phyloP scores from a whole-genome alignment of 2,113 vertebrate species.

The Podilymbus podiceps region DNA sequence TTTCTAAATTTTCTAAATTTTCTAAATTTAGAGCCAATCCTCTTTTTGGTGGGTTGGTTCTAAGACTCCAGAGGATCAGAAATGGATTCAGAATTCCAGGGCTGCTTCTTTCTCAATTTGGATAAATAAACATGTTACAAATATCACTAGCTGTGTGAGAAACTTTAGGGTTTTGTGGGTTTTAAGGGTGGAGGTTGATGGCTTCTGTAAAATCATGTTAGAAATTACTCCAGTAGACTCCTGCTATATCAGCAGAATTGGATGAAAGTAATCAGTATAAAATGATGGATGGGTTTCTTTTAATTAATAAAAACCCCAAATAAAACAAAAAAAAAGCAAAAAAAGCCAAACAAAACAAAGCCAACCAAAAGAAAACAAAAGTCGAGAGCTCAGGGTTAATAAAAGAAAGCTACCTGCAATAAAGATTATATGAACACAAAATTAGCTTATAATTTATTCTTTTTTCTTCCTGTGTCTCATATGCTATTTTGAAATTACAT shows the following conservation, averaged over 20 bases:
- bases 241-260: not conserved
- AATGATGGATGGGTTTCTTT: not conserved
- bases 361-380: not conserved
- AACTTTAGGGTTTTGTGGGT: not conserved
- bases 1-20: too few relatives aligned
- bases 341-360: not conserved
- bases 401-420: not conserved
- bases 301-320: not conserved
- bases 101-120: not conserved
- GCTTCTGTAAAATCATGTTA: not conserved
- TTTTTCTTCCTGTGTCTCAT: not conserved
- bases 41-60: not conserved
- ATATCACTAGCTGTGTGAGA: not conserved
- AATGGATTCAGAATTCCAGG: not conserved
- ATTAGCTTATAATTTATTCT: not conserved
- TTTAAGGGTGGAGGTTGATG: not conserved
- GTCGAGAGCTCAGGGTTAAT: not conserved
- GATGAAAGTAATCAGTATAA: slow-evolving; percentile 16
- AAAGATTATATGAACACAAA: not conserved
- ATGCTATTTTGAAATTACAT: not conserved
- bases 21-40: not conserved
- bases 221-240: slow-evolving; percentile 1
- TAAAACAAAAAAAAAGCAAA: not conserved
- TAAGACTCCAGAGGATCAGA: not conserved
- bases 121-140: not conserved